Evolutionary conservation across 2,888 invertebrate species (phyloP).

Genomic region (Tetragonisca angustula): DNA sequence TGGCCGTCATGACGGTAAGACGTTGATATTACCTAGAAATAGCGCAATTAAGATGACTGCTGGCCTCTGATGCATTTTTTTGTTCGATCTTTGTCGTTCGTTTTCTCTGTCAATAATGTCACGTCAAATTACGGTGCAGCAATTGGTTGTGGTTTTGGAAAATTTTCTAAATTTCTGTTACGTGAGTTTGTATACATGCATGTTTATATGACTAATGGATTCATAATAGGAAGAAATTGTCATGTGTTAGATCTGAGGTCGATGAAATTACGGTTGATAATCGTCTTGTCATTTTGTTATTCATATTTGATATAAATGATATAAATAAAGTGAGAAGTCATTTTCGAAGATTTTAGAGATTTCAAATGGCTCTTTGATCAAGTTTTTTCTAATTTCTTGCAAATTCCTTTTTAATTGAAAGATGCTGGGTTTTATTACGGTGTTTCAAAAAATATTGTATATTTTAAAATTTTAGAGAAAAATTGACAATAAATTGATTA

Average conservation of each 20-base stretch:
- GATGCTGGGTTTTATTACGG: neutral
- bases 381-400: neutral
- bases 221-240: conserved; percentile 19
- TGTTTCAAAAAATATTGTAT: neutral
- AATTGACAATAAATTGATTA: neutral
- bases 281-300: neutral
- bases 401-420: neutral
- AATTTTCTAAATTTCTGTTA: conserved; percentile 36
- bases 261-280: neutral
- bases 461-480: neutral
- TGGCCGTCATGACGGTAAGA: conserved; percentile 44
- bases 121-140: conserved; percentile 36
- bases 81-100: conserved; percentile 20
- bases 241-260: conserved; percentile 6
- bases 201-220: conserved; percentile 27
- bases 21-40: conserved; percentile 52
- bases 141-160: conserved; percentile 24
- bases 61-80: conserved; percentile 10
- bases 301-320: conserved; percentile 7
- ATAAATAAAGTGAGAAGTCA: neutral
- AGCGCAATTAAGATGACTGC: conserved; percentile 44
- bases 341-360: neutral
- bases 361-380: neutral
- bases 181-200: conserved; percentile 8
- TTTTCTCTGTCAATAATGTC: conserved; percentile 54